Base-by-base conservation (phyloP, 2,888 invertebrate species). In the Latheticus oryzae region DNA sequence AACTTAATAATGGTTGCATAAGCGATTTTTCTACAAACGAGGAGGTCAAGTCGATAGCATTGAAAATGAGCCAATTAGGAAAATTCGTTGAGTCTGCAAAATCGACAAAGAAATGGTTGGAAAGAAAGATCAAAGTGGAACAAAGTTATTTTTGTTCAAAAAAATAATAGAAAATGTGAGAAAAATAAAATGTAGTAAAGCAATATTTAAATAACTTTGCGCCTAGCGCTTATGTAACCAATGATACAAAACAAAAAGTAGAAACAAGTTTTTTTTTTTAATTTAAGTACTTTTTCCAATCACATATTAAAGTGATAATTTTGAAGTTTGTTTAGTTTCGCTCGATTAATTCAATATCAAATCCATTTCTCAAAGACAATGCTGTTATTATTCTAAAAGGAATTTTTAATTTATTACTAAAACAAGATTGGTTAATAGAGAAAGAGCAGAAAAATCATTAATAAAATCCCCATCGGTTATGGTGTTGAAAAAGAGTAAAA, bases 241-340 rank as follows among this genome's bases (percentile, higher is more conserved):
- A n/a, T n/a, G n/a, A n/a, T n/a, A n/a, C n/a, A n/a, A n/a, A n/a
- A n/a, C n/a, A n/a, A n/a, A n/a, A n/a, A n/a, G n/a, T n/a, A n/a
- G n/a, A n/a, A n/a, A n/a, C n/a, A n/a, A n/a, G n/a, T n/a, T n/a
- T n/a, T n/a, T n/a, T n/a, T n/a, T n/a, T n/a, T n/a, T n/a, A n/a
- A n/a, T n/a, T n/a, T n/a, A n/a, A n/a, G n/a, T n/a, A n/a, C n/a
- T n/a, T 47, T 38, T 47, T 47, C 16, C 47, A 47, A 47, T 47
- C 33, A 47, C 12, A 32, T 8, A n/a, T 13, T 32, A 47, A 30
- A 47, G 26, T 51, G 51, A 51, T 51, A 51, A 51, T 40, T n/a
- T 40, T 28, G 30, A 51, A 40, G 13, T 51, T 51, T 51, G 51
- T 40, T 51, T 51, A 51, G 51, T 30, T 51, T 38, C 38, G 51